Evolutionary conservation across 2,888 invertebrate species (phyloP).

Genomic region (Scrobipalpa costella): DNA sequence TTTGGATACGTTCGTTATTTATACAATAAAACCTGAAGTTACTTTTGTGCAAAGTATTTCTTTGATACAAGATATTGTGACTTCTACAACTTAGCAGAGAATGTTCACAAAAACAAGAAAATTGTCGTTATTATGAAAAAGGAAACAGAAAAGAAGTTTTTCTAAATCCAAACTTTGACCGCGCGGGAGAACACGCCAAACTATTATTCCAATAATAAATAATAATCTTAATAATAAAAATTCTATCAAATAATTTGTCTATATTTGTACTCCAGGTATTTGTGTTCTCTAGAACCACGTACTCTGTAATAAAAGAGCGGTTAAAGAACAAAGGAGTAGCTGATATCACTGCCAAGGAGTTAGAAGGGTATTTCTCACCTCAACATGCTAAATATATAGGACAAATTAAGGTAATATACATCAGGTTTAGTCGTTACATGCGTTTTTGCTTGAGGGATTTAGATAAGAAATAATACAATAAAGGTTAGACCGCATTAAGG

Average conservation of each 20-base stretch:
- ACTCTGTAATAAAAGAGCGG: conserved; percentile 90
- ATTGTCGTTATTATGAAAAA: conserved; percentile 13
- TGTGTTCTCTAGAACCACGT: conserved; percentile 92
- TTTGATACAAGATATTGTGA: background rate
- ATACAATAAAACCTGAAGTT: background rate
- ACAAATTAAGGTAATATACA: conserved; percentile 81
- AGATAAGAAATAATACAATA: too few species aligned
- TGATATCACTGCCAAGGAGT: conserved; percentile 86
- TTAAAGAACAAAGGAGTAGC: conserved; percentile 89
- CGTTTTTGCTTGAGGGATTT: too few species aligned
- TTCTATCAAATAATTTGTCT: background rate
- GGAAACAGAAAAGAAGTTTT: conserved; percentile 40
- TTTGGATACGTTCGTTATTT: background rate
- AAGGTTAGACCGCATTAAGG: too few species aligned
- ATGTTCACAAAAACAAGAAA: conserved; percentile 11
- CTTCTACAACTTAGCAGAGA: background rate
- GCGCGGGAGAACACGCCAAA: conserved; percentile 38
- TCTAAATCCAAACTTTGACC: conserved; percentile 39
- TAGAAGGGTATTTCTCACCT: conserved; percentile 92
- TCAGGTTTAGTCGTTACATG: too few species aligned
- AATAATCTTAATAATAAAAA: background rate
- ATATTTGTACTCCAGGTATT: conserved; percentile 84
- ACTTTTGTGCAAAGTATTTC: background rate
- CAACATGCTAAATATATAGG: conserved; percentile 93
- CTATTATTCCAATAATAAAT: background rate